Evolutionary conservation across 2,113 vertebrate species (phyloP).

Genomic region (Tragelaphus scriptus): DNA sequence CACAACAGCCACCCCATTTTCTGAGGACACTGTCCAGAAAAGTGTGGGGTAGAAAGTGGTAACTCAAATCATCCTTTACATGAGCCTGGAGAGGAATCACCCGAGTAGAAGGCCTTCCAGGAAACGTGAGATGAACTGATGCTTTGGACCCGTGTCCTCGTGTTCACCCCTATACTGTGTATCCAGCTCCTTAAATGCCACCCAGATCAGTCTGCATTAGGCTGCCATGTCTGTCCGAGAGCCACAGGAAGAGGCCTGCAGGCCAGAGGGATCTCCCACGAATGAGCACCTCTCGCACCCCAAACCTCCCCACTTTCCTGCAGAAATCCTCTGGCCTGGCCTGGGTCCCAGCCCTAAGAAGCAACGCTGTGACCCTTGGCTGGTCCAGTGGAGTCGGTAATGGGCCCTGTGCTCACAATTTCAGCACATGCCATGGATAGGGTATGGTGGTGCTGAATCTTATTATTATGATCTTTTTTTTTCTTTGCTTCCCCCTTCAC

Average conservation of each 20-base stretch:
- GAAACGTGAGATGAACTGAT: accelerated
- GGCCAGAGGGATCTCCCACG: no score
- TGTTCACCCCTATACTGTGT: not conserved
- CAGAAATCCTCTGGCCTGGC: not conserved
- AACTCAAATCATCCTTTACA: not conserved
- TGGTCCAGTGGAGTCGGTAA: not conserved
- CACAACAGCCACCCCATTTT: not conserved
- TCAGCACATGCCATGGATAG: accelerated
- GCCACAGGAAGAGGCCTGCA: not conserved
- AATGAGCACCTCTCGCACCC: accelerated
- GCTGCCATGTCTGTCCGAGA: accelerated
- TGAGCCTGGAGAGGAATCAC: not conserved
- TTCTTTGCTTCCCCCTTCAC: not conserved
- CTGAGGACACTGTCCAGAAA: not conserved
- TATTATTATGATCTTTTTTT: not conserved
- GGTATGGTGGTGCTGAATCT: not conserved
- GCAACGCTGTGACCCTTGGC: not conserved
- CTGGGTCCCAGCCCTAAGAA: not conserved
- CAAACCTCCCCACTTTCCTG: not conserved
- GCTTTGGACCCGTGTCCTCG: not conserved
- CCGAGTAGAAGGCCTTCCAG: not conserved
- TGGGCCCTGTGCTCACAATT: not conserved
- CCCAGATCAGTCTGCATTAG: not conserved
- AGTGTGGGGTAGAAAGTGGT: accelerated
- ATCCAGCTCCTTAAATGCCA: not conserved